phyloP scores from a whole-genome alignment of 2,113 vertebrate species.

The Crotalus viridis region DNA sequence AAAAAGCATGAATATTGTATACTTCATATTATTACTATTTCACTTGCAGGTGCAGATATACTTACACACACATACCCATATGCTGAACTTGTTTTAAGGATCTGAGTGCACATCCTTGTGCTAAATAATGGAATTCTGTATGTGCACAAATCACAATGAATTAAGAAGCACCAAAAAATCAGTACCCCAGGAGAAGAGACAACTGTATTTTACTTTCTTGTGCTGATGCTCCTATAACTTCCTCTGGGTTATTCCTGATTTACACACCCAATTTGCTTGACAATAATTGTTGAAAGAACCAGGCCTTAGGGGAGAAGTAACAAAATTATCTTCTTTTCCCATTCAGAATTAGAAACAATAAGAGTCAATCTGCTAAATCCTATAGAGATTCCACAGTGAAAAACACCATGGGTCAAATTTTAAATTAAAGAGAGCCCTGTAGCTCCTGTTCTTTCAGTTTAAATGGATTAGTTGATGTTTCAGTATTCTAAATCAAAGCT shows the following conservation, averaged over 20 bases:
- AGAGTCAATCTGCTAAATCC: conserved; percentile 42
- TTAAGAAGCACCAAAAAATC: background rate
- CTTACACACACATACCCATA: background rate
- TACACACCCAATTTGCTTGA: conserved; percentile 34
- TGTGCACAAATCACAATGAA: background rate
- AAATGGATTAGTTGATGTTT: conserved; percentile 39
- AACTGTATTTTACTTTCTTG: background rate
- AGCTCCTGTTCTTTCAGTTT: conserved; percentile 45
- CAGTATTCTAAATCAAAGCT: conserved; percentile 49
- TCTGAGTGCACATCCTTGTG: background rate
- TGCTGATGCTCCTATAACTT: background rate
- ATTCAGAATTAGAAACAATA: conserved; percentile 49
- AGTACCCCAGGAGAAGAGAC: background rate
- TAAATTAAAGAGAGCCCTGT: conserved; percentile 49
- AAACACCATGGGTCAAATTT: conserved; percentile 54
- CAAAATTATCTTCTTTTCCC: conserved; percentile 58
- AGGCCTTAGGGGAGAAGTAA: background rate
- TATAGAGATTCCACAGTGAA: conserved; percentile 42
- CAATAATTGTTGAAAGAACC: conserved; percentile 45
- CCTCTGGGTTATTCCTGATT: conserved; percentile 31
- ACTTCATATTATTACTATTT: background rate
- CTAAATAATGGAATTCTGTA: background rate
- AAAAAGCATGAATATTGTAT: background rate
- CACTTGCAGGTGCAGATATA: background rate
- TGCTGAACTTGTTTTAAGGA: background rate